A percentile compares a stretch with the other conserved stretches of the same genome.
Evolutionary conservation across 2,888 invertebrate genomes (phyloP).

Genomic region (Morpho deidamia): DNA sequence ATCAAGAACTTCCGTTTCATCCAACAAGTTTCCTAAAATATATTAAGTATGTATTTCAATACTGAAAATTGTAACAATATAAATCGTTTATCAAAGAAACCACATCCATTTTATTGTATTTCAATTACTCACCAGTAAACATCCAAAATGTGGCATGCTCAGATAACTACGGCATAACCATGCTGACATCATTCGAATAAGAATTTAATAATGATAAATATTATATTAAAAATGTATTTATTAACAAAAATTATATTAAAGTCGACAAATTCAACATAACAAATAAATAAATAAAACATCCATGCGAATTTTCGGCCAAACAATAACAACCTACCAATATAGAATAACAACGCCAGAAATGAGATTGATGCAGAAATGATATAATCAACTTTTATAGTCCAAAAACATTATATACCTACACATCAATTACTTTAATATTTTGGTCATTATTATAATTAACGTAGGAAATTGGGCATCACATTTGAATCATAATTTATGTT

Average conservation of each 20-base stretch:
- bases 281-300: conserved; percentile 64
- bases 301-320: conserved; percentile 71
- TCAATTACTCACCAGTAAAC: conserved; percentile 70
- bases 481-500: conserved; percentile 33
- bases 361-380: conserved; percentile 14
- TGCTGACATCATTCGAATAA: conserved; percentile 75
- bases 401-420: not conserved
- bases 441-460: not conserved
- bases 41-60: conserved; percentile 41
- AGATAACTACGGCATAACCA: conserved; percentile 68
- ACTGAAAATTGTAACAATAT: conserved; percentile 35
- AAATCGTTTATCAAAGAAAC: conserved; percentile 51
- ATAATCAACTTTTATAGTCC: conserved; percentile 2
- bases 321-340: conserved; percentile 63
- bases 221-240: conserved; percentile 72
- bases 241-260: conserved; percentile 71
- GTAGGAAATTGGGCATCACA: conserved; percentile 44
- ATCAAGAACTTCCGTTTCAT: conserved; percentile 89
- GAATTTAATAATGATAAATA: conserved; percentile 61
- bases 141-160: conserved; percentile 71
- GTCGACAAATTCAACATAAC: conserved; percentile 69
- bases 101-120: conserved; percentile 71
- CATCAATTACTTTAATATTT: not conserved
- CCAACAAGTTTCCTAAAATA: conserved; percentile 76
- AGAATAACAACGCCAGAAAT: conserved; percentile 62